Conservation (phyloP, 2,113 vertebrate genomes). For the Nematolebias whitei region DNA sequence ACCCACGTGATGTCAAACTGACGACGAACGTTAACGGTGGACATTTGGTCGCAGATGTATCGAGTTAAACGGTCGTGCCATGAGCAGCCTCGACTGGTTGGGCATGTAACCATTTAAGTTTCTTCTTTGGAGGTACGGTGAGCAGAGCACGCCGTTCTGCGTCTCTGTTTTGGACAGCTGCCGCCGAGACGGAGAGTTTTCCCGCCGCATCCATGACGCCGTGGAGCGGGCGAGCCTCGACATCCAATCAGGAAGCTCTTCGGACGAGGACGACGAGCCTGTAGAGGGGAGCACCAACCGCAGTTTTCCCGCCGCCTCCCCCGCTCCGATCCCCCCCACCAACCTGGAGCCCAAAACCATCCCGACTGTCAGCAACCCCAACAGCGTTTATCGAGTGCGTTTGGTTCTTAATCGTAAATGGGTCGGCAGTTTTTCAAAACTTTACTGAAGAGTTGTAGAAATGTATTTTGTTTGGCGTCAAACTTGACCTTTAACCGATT, state of each 20-base stretch:
- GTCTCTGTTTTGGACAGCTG: constrained; percentile 79
- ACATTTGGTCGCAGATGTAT: too few relatives aligned
- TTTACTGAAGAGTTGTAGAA: too few relatives aligned
- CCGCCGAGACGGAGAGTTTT: constrained; percentile 74
- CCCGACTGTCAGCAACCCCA: constrained; percentile 94
- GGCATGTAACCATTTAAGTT: too few relatives aligned
- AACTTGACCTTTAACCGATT: background rate
- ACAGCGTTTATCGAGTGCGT: constrained; percentile 92
- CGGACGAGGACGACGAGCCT: constrained; percentile 83
- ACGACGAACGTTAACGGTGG: too few relatives aligned
- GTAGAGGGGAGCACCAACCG: constrained; percentile 25
- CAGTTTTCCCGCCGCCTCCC: constrained; percentile 18
- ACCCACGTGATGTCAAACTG: too few relatives aligned
- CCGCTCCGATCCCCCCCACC: background rate
- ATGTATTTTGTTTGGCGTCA: background rate
- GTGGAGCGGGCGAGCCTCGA: constrained; percentile 85
- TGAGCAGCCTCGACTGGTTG: background rate
- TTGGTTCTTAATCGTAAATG: too few relatives aligned
- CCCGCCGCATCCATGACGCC: constrained; percentile 84
- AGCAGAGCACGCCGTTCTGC: constrained; percentile 87
- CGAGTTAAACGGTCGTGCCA: too few relatives aligned
- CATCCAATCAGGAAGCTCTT: constrained; percentile 77
- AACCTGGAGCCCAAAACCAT: constrained; percentile 75
- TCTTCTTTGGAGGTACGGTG: constrained; percentile 84
- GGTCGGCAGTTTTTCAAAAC: too few relatives aligned